phyloP scores from a whole-genome alignment of 2,888 invertebrate genomes.

The Hirtodrosophila duncani region DNA sequence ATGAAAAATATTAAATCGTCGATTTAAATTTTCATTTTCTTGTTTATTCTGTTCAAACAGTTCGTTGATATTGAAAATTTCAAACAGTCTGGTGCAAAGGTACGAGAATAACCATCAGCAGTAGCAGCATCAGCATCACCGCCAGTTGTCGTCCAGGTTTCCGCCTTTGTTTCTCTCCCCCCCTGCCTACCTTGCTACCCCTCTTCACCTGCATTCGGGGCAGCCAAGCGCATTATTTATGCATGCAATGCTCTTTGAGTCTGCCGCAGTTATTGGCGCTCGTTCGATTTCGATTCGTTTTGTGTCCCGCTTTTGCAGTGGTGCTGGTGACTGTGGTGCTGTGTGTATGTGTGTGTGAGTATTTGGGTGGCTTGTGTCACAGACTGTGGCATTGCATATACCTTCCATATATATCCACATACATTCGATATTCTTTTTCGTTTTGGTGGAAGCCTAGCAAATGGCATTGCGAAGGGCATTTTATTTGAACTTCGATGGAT shows the following conservation, averaged over 20 bases:
- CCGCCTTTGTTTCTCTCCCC: too few species aligned
- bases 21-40: too few species aligned
- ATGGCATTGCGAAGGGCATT: slow-evolving; percentile 32
- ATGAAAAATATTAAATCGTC: too few species aligned
- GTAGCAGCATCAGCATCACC: too few species aligned
- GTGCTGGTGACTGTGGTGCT: slow-evolving; percentile 17
- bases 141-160: too few species aligned
- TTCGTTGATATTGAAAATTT: too few species aligned
- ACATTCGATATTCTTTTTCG: slow-evolving; percentile 27
- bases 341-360: background rate
- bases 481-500: slow-evolving; percentile 65
- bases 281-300: slow-evolving; percentile 38
- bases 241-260: slow-evolving; percentile 71
- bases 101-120: too few species aligned
- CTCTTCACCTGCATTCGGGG: background rate
- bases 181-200: too few species aligned
- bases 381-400: slow-evolving; percentile 28
- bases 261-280: slow-evolving; percentile 64
- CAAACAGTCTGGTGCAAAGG: too few species aligned
- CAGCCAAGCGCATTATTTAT: slow-evolving; percentile 57
- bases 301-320: slow-evolving; percentile 18
- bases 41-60: too few species aligned
- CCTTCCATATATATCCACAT: too few species aligned
- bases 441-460: slow-evolving; percentile 12
- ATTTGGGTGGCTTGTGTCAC: slow-evolving; percentile 11